These are phyloP conservation scores for Polyommatus iphigenia DNA, from an alignment of 2,888 invertebrate genomes.

Conservation along the genomic window DNA sequence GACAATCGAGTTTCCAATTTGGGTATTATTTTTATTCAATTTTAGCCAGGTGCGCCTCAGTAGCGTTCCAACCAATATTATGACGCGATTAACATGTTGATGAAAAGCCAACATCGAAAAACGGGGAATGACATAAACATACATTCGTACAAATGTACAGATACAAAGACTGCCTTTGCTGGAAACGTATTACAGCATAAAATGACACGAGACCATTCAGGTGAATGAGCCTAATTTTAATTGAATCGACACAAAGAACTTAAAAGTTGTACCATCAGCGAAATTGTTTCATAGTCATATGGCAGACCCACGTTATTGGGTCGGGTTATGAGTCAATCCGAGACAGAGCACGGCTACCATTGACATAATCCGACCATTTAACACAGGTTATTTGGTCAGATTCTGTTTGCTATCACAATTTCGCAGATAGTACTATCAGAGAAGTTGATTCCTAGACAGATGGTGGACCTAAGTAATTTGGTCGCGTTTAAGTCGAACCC, in stretches of 20 bases:
- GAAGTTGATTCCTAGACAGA: no score
- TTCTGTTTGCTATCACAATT: no score
- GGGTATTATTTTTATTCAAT: conserved; percentile 77
- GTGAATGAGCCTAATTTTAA: background rate
- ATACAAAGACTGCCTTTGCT: background rate
- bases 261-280: background rate
- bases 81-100: conserved; percentile 78
- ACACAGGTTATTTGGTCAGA: no score
- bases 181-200: background rate
- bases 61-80: conserved; percentile 71
- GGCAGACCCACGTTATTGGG: no score
- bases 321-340: no score
- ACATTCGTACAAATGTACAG: conserved; percentile 31
- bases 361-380: no score
- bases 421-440: no score
- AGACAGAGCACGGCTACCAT: no score
- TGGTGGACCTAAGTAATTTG: no score
- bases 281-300: background rate
- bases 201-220: background rate
- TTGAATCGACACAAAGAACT: background rate
- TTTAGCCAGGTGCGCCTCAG: conserved; percentile 69
- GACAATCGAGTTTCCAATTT: conserved; percentile 62
- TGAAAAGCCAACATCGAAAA: conserved; percentile 72
- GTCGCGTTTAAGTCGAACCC: no score
- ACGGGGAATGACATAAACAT: conserved; percentile 38